Conservation (phyloP, 2,797 vertebrate species). For the Oceanodroma leucorhoa region DNA sequence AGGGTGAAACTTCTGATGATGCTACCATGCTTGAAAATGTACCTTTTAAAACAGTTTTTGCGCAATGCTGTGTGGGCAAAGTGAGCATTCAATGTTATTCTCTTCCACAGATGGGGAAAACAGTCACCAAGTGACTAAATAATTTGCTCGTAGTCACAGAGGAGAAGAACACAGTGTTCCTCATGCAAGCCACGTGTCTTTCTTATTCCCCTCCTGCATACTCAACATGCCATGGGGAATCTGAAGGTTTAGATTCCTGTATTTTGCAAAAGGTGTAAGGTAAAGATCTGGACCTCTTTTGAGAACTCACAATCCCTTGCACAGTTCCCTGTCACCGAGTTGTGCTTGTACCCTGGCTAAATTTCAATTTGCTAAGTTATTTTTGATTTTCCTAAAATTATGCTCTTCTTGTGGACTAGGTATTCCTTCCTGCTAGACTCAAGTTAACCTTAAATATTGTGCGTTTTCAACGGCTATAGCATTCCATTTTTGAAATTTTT, state of each 20-base stretch:
- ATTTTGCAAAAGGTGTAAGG: neutral
- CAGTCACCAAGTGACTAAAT: constrained; percentile 52
- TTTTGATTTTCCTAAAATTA: neutral
- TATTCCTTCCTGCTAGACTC: neutral
- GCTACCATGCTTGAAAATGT: neutral
- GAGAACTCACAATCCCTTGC: neutral
- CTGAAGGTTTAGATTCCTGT: neutral
- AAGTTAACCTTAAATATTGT: neutral
- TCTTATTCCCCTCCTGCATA: neutral
- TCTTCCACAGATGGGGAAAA: constrained; percentile 38
- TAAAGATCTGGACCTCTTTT: neutral
- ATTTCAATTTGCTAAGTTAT: neutral
- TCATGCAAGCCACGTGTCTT: neutral
- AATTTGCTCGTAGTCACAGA: constrained; percentile 3
- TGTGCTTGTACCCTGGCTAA: neutral
- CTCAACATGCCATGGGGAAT: neutral
- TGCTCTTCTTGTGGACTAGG: neutral
- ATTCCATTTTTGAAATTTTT: too few relatives aligned
- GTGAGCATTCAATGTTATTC: constrained; percentile 41
- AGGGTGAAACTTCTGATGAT: neutral
- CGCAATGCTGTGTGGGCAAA: constrained; percentile 53
- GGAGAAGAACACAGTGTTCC: constrained; percentile 8
- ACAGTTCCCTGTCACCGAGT: fast-evolving
- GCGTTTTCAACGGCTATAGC: neutral
- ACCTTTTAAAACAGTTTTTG: neutral